These are phyloP conservation scores for Sinocyclocheilus rhinocerous DNA, from an alignment of 2,113 vertebrate genomes.

Conservation along the genomic window DNA sequence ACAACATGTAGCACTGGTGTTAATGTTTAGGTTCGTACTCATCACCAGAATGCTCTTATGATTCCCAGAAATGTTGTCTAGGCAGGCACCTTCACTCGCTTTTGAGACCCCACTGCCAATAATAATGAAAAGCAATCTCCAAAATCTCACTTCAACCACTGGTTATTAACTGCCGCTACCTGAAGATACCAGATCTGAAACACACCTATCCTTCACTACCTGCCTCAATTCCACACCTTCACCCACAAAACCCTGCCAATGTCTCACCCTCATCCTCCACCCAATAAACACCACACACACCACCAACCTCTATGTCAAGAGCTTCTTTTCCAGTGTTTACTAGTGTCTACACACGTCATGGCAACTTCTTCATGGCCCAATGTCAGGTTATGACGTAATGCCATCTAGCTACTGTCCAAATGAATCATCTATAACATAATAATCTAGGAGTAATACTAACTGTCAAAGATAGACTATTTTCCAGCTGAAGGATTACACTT, in stretches of 20 bases:
- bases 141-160: conserved; percentile 16
- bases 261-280: conserved; percentile 1
- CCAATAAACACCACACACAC: not conserved
- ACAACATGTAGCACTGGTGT: not conserved
- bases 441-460: not conserved
- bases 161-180: conserved; percentile 11
- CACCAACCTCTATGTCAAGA: not conserved
- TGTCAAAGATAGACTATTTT: not conserved
- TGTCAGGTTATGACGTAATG: not conserved
- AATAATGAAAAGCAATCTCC: conserved; percentile 6
- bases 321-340: not conserved
- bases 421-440: not conserved
- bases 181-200: conserved; percentile 9
- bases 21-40: not conserved
- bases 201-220: conserved; percentile 15
- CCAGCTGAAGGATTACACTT: not conserved
- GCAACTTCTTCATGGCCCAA: not conserved
- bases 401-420: not conserved
- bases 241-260: not conserved
- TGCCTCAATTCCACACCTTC: not conserved
- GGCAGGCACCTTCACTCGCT: not conserved
- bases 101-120: not conserved
- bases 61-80: not conserved
- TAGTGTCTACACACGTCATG: not conserved
- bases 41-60: not conserved